Evolutionary conservation across 2,113 vertebrate genomes (phyloP).

Genomic region (Pseudorasbora parva): DNA sequence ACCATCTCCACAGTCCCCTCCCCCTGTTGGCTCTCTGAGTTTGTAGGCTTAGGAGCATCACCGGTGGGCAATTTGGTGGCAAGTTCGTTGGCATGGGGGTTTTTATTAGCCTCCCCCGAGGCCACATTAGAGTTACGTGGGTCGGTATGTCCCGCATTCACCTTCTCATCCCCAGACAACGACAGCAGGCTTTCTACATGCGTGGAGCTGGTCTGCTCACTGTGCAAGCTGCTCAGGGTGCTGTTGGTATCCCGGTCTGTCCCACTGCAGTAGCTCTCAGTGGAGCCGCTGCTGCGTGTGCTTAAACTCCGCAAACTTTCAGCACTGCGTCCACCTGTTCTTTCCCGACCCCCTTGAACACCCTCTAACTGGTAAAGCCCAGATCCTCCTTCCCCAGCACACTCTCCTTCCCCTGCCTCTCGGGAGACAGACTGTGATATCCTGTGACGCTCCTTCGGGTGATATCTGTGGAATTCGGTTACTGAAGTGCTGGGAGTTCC

Average conservation of each 20-base stretch:
- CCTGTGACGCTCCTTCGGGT: slow-evolving; percentile 72
- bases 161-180: slow-evolving; percentile 81
- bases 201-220: slow-evolving; percentile 95
- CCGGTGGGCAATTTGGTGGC: slow-evolving; percentile 72
- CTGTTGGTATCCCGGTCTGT: slow-evolving; percentile 96
- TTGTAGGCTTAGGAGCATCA: slow-evolving; percentile 19
- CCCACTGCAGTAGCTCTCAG: slow-evolving; percentile 96
- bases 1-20: slow-evolving; percentile 62
- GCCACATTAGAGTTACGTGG: slow-evolving; percentile 77
- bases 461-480: slow-evolving; percentile 63
- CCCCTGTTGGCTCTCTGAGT: slow-evolving; percentile 53
- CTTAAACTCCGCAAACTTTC: slow-evolving; percentile 95
- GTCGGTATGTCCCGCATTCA: slow-evolving; percentile 39
- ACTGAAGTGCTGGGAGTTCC: slow-evolving; percentile 74
- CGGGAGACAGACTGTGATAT: slow-evolving; percentile 73
- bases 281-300: slow-evolving; percentile 93
- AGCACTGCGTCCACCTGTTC: slow-evolving; percentile 70
- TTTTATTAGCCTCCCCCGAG: slow-evolving; percentile 95
- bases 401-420: slow-evolving; percentile 71
- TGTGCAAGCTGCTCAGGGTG: slow-evolving; percentile 94
- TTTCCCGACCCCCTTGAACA: slow-evolving; percentile 54
- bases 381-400: slow-evolving; percentile 69
- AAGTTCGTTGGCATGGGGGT: slow-evolving; percentile 95
- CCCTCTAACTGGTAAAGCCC: slow-evolving; percentile 73
- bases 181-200: slow-evolving; percentile 93